A percentile compares a stretch with the other conserved stretches of the same genome.
Evolutionary conservation across 2,113 vertebrate species (phyloP).

Genomic region (Neopipo cinnamomea): DNA sequence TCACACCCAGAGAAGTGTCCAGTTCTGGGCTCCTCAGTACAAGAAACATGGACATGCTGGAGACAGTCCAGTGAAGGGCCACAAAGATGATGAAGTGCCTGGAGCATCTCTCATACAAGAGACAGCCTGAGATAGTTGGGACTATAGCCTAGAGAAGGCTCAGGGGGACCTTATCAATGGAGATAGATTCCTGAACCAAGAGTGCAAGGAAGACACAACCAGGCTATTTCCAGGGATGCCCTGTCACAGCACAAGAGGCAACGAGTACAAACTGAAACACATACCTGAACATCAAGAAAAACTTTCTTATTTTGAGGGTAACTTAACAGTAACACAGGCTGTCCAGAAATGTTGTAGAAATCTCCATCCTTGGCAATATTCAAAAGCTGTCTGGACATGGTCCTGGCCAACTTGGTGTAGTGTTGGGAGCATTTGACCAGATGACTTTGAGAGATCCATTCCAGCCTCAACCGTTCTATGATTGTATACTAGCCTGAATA

Average conservation of each 20-base stretch:
- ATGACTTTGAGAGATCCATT: fast-evolving
- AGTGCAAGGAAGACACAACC: background rate
- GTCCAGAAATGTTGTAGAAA: background rate
- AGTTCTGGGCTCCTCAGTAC: background rate
- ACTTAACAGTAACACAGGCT: background rate
- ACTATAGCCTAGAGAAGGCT: background rate
- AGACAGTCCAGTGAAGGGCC: background rate
- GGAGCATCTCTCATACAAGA: background rate
- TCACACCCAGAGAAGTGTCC: background rate
- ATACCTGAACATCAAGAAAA: background rate
- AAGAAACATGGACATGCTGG: background rate
- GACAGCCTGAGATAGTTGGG: background rate
- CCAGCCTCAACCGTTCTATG: background rate
- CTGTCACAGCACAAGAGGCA: background rate
- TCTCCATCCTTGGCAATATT: background rate
- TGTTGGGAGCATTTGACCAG: fast-evolving
- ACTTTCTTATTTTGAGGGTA: background rate
- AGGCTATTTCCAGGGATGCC: background rate
- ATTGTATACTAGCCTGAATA: background rate
- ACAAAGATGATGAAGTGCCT: background rate
- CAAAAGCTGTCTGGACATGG: background rate
- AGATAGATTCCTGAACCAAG: background rate
- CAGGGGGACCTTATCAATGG: background rate
- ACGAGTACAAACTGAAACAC: background rate
- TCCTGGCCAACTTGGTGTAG: background rate